A percentile compares a stretch with the other conserved stretches of the same genome.
phyloP scores from a whole-genome alignment of 2,888 invertebrate species.

The Phalera bucephala region DNA sequence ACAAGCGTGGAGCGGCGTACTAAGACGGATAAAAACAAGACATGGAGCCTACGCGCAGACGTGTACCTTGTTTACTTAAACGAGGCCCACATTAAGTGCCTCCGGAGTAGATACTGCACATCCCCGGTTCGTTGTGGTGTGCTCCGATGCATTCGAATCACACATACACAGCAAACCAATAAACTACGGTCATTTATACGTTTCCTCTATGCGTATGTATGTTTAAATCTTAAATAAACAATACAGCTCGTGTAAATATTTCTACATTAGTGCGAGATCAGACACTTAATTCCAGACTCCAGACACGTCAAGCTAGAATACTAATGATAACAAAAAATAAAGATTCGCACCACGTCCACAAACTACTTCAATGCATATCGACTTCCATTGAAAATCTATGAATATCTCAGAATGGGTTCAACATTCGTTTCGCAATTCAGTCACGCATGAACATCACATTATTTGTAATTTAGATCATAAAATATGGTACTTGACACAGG shows the following conservation, averaged over 20 bases:
- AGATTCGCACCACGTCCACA: conserved; percentile 21
- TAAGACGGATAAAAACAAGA: conserved; percentile 78
- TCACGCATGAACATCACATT: conserved; percentile 20
- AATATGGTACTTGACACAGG: conserved; percentile 8
- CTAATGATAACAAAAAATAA: conserved; percentile 1
- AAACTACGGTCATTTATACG: not conserved
- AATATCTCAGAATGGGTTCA: conserved; percentile 18
- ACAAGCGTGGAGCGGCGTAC: conserved; percentile 73
- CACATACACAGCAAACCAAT: conserved; percentile 13
- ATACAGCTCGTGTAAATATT: too few species aligned
- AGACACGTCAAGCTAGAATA: not conserved
- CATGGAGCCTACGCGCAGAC: conserved; percentile 68
- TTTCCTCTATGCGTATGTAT: too few species aligned
- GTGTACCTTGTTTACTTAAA: conserved; percentile 80
- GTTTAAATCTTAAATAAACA: too few species aligned
- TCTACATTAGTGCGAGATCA: not conserved
- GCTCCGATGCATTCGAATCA: conserved; percentile 25
- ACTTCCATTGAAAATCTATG: conserved; percentile 25
- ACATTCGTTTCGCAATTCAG: conserved; percentile 11
- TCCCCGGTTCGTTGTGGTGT: conserved; percentile 26
- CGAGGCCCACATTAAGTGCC: conserved; percentile 65
- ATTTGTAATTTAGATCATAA: conserved; percentile 14
- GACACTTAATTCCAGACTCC: not conserved
- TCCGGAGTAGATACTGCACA: conserved; percentile 38
- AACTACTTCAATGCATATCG: conserved; percentile 23